Conservation (phyloP, 2,797 vertebrate genomes). For the Ambastaia sidthimunki region DNA sequence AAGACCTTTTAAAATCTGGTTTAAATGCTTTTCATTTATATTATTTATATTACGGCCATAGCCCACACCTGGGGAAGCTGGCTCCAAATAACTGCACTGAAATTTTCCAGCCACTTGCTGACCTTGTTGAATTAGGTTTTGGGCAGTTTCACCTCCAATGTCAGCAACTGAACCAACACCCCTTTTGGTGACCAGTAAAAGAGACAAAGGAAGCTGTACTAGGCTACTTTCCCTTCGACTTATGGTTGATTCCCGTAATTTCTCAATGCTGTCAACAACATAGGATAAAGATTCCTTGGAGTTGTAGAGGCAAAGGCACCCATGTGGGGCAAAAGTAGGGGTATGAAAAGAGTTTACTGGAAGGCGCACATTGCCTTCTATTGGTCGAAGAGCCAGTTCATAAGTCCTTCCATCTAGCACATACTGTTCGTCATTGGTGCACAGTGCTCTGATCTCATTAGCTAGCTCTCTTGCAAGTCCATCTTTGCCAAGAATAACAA, state of each 20-base stretch:
- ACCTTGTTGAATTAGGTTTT: slow-evolving; percentile 90
- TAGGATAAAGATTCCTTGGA: slow-evolving; percentile 96
- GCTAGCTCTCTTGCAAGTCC: slow-evolving; percentile 93
- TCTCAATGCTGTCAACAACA: slow-evolving; percentile 94
- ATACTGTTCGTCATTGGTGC: slow-evolving; percentile 92
- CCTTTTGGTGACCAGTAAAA: slow-evolving; percentile 91
- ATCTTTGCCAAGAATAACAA: slow-evolving; percentile 95
- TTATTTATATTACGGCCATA: slow-evolving; percentile 92
- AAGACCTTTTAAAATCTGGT: slow-evolving; percentile 87
- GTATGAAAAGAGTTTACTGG: slow-evolving; percentile 98
- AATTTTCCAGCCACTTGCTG: slow-evolving; percentile 90
- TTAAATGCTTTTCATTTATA: slow-evolving; percentile 92
- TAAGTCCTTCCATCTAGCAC: slow-evolving; percentile 93
- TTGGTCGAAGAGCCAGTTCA: slow-evolving; percentile 90
- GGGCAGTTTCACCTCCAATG: slow-evolving; percentile 90
- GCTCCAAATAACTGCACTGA: slow-evolving; percentile 90
- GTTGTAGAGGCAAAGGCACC: slow-evolving; percentile 96
- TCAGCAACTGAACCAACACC: slow-evolving; percentile 86
- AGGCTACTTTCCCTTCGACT: slow-evolving; percentile 85
- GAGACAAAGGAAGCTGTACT: slow-evolving; percentile 84
- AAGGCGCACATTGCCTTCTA: slow-evolving; percentile 95
- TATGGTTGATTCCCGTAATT: slow-evolving; percentile 86
- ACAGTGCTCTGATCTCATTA: slow-evolving; percentile 94
- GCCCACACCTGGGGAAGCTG: slow-evolving; percentile 87
- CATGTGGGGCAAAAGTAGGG: slow-evolving; percentile 92